Evolutionary conservation across 2,888 invertebrate species (phyloP).

Genomic region (Drosophila mettleri): DNA sequence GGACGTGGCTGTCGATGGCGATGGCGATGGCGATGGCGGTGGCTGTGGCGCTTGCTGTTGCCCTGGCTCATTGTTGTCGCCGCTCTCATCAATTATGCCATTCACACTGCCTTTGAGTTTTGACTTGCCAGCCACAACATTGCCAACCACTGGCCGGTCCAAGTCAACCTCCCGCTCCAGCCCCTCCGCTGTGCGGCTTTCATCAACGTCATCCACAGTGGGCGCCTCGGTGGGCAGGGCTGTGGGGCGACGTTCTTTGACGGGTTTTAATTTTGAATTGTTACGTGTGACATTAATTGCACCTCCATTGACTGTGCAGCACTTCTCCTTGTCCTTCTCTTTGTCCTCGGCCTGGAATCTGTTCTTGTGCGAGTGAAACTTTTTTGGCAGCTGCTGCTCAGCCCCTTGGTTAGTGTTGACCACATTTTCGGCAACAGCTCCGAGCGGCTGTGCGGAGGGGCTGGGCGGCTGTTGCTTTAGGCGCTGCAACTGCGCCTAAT

Average conservation of each 20-base stretch:
- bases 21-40: background rate
- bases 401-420: constrained; percentile 31
- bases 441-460: constrained; percentile 38
- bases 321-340: constrained; percentile 12
- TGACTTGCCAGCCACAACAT: constrained; percentile 51
- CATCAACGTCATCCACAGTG: constrained; percentile 38
- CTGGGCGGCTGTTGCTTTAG: constrained; percentile 53
- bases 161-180: background rate
- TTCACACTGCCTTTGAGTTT: constrained; percentile 70
- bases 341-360: constrained; percentile 48
- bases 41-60: background rate
- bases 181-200: constrained; percentile 1
- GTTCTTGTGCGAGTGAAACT: constrained; percentile 57
- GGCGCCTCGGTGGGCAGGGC: constrained; percentile 78
- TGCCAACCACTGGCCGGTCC: constrained; percentile 20
- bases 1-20: constrained; percentile 33
- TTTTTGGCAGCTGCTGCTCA: constrained; percentile 45
- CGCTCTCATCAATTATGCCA: constrained; percentile 69
- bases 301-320: constrained; percentile 50
- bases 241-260: constrained; percentile 81
- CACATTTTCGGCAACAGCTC: constrained; percentile 57
- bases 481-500: constrained; percentile 67
- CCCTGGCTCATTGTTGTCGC: constrained; percentile 32
- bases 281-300: constrained; percentile 67
- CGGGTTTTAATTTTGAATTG: constrained; percentile 78